Evolutionary conservation across 2,888 invertebrate genomes (phyloP), one percentile per base, ranked within the genome.

Genomic region (Heteromurus nitidus): DNA sequence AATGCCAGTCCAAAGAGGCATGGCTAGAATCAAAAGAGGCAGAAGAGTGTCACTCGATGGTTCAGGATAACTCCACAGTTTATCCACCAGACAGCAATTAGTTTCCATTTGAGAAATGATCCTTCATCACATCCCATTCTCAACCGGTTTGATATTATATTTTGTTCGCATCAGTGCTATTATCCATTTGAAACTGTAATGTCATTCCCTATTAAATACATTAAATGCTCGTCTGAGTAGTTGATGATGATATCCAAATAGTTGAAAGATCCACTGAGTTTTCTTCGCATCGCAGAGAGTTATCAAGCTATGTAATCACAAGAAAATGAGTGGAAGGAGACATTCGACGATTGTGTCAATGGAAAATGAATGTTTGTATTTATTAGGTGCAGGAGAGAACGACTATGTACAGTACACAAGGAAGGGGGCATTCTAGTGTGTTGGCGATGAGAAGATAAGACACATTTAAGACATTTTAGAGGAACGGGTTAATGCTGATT

Each of bases 81-180:
- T n/a, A 55, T 24, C 24, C 55, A 55, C 9, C 7, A 24, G 22
- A 55, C 44, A 69, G 73, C 83, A 85, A 85, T 85, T 85, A 85
- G 85, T 83, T 85, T 85, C 82, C 80, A 85, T 83, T 85, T 80
- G 69, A 76, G 60, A 75, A 77, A 47, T 55, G 13, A 18, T 62
- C 62, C 18, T 62, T 31, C 11, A 3, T 58, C 28, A 13, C 50
- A 30, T 18, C 53, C 67, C 82, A 82, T 79, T 77, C 83, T 81
- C 79, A 84, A 85, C 85, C 84, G 84, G 85, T 85, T 85, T 85
- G 28, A 60, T 22, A 60, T 13, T 36, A 36, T 36, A 13, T 36
- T 5, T 36, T 36, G 13, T 36, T 36, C 36, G n/a, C 44, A 50
- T 36, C 1, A 55, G 26, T 26, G 55, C 26, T n/a, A 47, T n/a